Conservation (phyloP, 2,888 invertebrate species). For the Drosophila helvetica region DNA sequence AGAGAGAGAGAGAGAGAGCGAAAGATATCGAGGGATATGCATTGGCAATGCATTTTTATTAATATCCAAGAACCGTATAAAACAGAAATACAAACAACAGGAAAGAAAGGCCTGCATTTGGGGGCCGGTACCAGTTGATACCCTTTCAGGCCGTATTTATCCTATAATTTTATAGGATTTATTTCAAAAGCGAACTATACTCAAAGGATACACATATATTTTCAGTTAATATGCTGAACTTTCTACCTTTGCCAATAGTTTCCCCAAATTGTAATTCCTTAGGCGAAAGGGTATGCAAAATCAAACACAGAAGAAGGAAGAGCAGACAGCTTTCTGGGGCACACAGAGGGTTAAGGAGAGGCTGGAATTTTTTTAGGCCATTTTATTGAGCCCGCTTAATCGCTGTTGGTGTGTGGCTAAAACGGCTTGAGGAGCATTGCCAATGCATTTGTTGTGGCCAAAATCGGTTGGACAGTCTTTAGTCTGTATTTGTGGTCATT, state of each 20-base stretch:
- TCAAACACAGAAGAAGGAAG: too few species aligned
- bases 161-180: too few species aligned
- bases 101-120: background rate
- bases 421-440: constrained; percentile 41
- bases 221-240: too few species aligned
- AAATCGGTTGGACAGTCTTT: constrained; percentile 27
- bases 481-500: background rate
- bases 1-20: background rate
- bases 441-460: constrained; percentile 43
- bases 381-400: constrained; percentile 28
- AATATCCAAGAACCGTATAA: constrained; percentile 38
- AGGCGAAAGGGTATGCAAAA: too few species aligned
- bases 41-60: constrained; percentile 55
- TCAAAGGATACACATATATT: too few species aligned
- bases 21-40: constrained; percentile 9
- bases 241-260: too few species aligned
- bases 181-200: too few species aligned
- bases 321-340: too few species aligned
- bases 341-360: too few species aligned
- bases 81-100: background rate
- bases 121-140: background rate
- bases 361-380: constrained; percentile 2
- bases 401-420: constrained; percentile 26
- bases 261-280: too few species aligned
- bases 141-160: background rate